Evolutionary conservation across 2,797 vertebrate species (phyloP).

Genomic region (Muscicapa comitata): DNA sequence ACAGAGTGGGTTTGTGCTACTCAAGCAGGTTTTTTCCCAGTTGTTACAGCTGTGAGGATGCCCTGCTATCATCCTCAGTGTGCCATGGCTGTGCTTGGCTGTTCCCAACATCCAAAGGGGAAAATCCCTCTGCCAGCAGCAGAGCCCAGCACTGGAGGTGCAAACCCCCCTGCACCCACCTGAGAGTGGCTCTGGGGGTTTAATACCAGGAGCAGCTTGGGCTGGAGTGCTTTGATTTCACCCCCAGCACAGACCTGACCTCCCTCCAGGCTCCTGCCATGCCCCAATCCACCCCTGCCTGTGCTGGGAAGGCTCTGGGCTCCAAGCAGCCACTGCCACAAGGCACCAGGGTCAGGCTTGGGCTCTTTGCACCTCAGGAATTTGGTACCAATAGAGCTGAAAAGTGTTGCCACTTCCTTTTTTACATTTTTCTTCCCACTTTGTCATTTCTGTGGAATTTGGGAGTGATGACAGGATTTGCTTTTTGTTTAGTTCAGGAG

Average conservation of each 20-base stretch:
- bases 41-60: fast-evolving
- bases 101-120: not conserved
- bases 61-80: fast-evolving
- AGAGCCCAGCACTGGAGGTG: fast-evolving
- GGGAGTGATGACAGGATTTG: not conserved
- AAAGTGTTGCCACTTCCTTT: not conserved
- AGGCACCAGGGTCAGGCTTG: fast-evolving
- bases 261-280: not conserved
- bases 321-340: fast-evolving
- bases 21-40: fast-evolving
- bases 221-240: not conserved
- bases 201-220: not conserved
- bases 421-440: not conserved
- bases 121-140: not conserved
- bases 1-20: fast-evolving
- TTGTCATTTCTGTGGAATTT: not conserved
- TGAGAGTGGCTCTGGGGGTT: not conserved
- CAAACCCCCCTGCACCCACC: fast-evolving
- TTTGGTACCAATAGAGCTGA: not conserved
- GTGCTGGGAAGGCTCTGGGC: not conserved
- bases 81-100: fast-evolving
- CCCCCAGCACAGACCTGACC: not conserved
- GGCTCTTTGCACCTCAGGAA: fast-evolving
- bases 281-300: not conserved
- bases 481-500: not conserved